These are phyloP conservation scores for Diogma glabrata DNA, from an alignment of 2,888 invertebrate species.

Conservation along the genomic window DNA sequence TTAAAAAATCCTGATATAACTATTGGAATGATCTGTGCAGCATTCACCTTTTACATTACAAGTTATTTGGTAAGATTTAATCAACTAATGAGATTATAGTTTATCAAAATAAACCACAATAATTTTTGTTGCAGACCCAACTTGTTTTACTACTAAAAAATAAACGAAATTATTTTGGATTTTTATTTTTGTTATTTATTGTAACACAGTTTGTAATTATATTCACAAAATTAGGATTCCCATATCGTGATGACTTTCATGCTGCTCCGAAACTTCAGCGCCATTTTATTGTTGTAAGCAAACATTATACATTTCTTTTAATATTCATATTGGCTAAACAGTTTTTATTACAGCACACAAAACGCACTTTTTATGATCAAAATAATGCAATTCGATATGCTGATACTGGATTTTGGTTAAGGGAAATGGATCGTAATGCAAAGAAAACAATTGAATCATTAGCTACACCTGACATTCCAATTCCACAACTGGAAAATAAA, in stretches of 20 bases:
- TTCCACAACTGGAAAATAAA: constrained; percentile 24
- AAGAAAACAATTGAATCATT: constrained; percentile 28
- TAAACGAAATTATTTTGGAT: constrained; percentile 23
- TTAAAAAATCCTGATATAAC: constrained; percentile 38
- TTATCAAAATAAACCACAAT: not conserved
- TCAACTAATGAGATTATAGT: not conserved
- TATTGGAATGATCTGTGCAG: constrained; percentile 32
- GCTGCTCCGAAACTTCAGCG: constrained; percentile 36
- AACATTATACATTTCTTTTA: too few relatives aligned
- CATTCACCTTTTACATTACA: constrained; percentile 32
- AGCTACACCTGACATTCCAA: constrained; percentile 26
- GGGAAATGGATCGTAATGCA: constrained; percentile 27
- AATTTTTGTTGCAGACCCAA: constrained; percentile 18
- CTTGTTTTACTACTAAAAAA: constrained; percentile 26
- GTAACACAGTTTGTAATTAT: constrained; percentile 28
- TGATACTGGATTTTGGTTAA: constrained; percentile 29
- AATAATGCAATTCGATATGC: constrained; percentile 26
- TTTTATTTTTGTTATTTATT: constrained; percentile 24
- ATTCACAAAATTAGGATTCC: constrained; percentile 39
- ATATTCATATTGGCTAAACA: not conserved
- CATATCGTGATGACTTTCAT: constrained; percentile 38
- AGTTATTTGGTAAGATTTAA: constrained; percentile 30
- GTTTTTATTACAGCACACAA: constrained; percentile 22
- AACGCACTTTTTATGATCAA: constrained; percentile 26
- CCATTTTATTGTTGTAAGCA: constrained; percentile 39